phyloP scores from a whole-genome alignment of 2,797 vertebrate genomes.

The Monodelphis domestica region DNA sequence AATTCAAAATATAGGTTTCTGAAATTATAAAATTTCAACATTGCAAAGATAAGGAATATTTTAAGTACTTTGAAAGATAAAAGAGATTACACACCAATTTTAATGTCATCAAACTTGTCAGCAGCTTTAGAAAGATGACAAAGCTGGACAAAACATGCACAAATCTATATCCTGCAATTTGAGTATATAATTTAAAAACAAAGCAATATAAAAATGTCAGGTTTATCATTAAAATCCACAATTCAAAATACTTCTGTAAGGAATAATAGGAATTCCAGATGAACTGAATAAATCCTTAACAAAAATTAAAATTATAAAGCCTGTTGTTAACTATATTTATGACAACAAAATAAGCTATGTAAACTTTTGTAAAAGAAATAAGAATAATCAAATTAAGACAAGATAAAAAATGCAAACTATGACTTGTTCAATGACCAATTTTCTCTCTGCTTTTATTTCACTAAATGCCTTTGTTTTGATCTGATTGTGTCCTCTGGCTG shows the following conservation, averaged over 20 bases:
- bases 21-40: not conserved
- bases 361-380: not conserved
- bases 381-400: not conserved
- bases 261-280: not conserved
- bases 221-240: not conserved
- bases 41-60: not conserved
- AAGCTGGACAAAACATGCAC: not conserved
- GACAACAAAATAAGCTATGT: not conserved
- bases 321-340: not conserved
- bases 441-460: not conserved
- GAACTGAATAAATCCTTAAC: not conserved
- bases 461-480: not conserved
- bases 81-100: not conserved
- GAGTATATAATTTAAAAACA: not conserved
- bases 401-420: not conserved
- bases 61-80: not conserved
- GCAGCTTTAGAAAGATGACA: not conserved
- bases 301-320: not conserved
- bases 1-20: not conserved
- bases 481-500: too few relatives aligned
- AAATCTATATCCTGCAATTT: not conserved
- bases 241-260: not conserved
- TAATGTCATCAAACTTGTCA: not conserved
- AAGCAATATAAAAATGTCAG: not conserved
- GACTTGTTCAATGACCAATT: not conserved